Base-by-base conservation (phyloP, 2,888 invertebrate species). In the Drosophila barbarae region DNA sequence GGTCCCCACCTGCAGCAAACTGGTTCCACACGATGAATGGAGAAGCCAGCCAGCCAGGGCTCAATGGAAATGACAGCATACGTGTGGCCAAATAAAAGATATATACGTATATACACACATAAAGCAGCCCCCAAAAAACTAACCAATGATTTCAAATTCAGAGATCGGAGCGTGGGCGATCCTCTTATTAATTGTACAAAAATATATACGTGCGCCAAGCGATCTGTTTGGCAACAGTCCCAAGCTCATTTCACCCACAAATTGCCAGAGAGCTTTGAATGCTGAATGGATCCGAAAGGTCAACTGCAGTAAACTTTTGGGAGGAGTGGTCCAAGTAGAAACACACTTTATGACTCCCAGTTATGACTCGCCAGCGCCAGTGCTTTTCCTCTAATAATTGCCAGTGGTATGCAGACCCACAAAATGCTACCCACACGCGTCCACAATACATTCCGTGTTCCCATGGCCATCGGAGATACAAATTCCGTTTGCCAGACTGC, bases 61-160 rank as follows among this genome's bases (percentile, higher is more conserved):
- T 67, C 61, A 76, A 65, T 74, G 61, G 61, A 66, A 72, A 72
- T 79, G 83, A 79, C 78, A 82, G 80, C 77, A 77, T 79, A 72
- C 83, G 78, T 79, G 78, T 72, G 78, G 73, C 72, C 64, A 66
- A 70, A 71, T 52, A 61, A 51, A 52, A 53, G 39, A 49, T 35
- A 65, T 58, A 44, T 32, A 6, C 6, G 5, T 21, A 6, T 26
- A 26, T 26, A 46, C 23, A 54, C 23, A 32, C 23, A 53, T 53
- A 53, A 30, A 42, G 26, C 49, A 51, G 50, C 38, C 28, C 30
- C 23, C 30, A 38, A 63, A 42, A 53, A 23, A 57, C 39, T 49
- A 61, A 56, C 23, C 51, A 69, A 66, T 61, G 46, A 61, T 61
- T 68, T 60, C 30, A 15, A 30, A 46, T 46, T 46, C 21, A 32